Base-by-base conservation (phyloP, 2,113 vertebrate species). In the Sardina pilchardus region DNA sequence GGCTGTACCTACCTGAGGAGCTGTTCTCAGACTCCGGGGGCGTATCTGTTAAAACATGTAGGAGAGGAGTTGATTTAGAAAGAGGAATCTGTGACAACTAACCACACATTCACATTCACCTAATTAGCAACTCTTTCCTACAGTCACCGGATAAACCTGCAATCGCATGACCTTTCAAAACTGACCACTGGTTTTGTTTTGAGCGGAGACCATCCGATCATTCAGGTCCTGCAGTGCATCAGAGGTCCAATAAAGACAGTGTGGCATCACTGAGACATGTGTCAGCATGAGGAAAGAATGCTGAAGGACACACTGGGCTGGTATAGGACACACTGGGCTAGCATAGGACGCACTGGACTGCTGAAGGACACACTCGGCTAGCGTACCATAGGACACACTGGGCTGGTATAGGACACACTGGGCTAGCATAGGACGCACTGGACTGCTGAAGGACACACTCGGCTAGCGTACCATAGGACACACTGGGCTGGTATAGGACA, bases 11-110 rank as follows among this genome's bases (percentile, higher is more conserved):
- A 95, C 94, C 95, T 93, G 94, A 91, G 43, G 91, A 81, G 82
- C 85, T 94, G 89, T 89, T 81, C 53, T 93, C 94, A 67, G 88
- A 92, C 82, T 93, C 94, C 48, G 85, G 45, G 42, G 89, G 85
- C 71, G 84, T 85, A 84, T 85, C 95, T 95, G 93, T 36, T 53
- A 75, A 36, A 30, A 30, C 24, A 83, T 81, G 36, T 85, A 45
- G 81, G 30, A 63, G 81, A 45, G 0, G n/a, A 24, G 63, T 71
- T 71, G 10, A 14, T 78, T 12, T 4, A 16, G 71, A 17, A 42
- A 42, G 2, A 42, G 39, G 39, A 42, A 42, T 42, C 39, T 42
- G 39, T 42, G 71, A 78, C 21, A 14, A 36, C 30, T 39, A 78
- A 78, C 30, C 59, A 10, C 30, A 78, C 19, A 59, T 5, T 24